These are phyloP conservation scores for Leptinotarsa haldemani DNA, from an alignment of 2,888 invertebrate genomes.

Conservation along the genomic window DNA sequence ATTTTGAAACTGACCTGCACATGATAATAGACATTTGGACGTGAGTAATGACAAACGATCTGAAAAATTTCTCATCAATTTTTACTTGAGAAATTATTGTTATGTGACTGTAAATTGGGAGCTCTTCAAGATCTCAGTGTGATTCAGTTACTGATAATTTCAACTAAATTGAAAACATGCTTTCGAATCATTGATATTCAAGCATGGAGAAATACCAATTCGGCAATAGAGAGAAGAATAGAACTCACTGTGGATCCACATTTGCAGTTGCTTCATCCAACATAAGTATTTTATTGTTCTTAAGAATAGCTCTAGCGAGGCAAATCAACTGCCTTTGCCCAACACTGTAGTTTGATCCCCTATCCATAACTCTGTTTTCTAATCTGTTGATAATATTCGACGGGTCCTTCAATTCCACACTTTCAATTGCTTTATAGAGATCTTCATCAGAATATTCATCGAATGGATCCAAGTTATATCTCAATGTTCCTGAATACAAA, in stretches of 20 bases:
- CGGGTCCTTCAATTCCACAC: constrained; percentile 79
- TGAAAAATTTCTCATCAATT: too few relatives aligned
- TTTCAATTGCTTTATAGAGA: constrained; percentile 78
- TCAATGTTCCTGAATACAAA: constrained; percentile 74
- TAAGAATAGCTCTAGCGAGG: constrained; percentile 86
- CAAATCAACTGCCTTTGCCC: constrained; percentile 92
- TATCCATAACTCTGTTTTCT: constrained; percentile 78
- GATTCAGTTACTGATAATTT: too few relatives aligned
- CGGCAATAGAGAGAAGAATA: too few relatives aligned
- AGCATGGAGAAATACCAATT: too few relatives aligned
- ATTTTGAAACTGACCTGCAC: too few relatives aligned
- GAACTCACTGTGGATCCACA: constrained; percentile 82
- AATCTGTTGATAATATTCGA: constrained; percentile 72
- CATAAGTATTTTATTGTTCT: constrained; percentile 84
- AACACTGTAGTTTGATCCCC: constrained; percentile 85
- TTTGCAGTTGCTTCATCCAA: constrained; percentile 95
- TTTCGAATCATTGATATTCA: too few relatives aligned
- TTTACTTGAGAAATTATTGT: too few relatives aligned
- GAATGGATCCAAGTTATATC: constrained; percentile 82
- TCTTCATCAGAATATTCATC: constrained; percentile 75
- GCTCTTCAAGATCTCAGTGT: too few relatives aligned
- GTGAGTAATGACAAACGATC: too few relatives aligned
- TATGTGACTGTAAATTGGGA: too few relatives aligned
- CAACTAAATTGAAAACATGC: too few relatives aligned
- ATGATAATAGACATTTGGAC: too few relatives aligned